phyloP scores from a whole-genome alignment of 2,888 invertebrate genomes.

The Dasypolia templi region DNA sequence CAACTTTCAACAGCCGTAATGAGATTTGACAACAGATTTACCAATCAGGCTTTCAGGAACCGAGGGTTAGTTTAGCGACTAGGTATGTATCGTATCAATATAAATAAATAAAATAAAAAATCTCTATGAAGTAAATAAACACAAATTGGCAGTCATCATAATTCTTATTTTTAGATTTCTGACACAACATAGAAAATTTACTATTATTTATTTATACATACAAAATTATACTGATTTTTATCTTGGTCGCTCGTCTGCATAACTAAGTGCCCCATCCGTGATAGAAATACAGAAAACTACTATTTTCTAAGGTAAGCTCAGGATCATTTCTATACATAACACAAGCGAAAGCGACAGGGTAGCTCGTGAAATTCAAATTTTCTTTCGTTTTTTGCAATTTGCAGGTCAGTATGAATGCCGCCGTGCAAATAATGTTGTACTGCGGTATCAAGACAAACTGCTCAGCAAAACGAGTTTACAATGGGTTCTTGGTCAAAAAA shows the following conservation, averaged over 20 bases:
- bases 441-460: no score
- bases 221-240: slow-evolving; percentile 7
- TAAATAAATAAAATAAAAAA: no score
- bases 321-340: no score
- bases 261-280: slow-evolving; percentile 6
- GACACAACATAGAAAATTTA: slow-evolving; percentile 10
- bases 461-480: no score
- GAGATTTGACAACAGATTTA: not conserved
- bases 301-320: no score
- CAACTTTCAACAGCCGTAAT: not conserved
- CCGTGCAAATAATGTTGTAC: no score
- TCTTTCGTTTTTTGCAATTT: no score
- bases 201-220: slow-evolving; percentile 17
- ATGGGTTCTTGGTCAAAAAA: no score
- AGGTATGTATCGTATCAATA: not conserved
- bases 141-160: not conserved
- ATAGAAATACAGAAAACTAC: not conserved
- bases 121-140: slow-evolving; percentile 11
- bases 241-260: slow-evolving; percentile 11
- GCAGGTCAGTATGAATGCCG: no score
- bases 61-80: slow-evolving; percentile 11
- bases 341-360: not conserved
- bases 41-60: slow-evolving; percentile 10
- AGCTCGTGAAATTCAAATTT: not conserved
- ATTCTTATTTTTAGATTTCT: slow-evolving; percentile 1